phyloP scores from a whole-genome alignment of 2,113 vertebrate genomes.

The Lepidothrix coronata region DNA sequence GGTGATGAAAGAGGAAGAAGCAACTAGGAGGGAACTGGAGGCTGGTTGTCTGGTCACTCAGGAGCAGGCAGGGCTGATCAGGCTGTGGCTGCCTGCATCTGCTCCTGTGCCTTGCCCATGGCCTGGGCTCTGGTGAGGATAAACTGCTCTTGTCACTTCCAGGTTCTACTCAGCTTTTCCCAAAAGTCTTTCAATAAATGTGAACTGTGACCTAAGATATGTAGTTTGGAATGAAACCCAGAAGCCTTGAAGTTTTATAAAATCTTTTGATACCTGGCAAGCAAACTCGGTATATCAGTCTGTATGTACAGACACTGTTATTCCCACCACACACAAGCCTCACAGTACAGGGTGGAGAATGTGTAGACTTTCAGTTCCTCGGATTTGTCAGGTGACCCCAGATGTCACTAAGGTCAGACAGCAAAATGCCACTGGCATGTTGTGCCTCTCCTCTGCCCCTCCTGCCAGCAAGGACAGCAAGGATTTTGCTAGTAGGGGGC shows the following conservation, averaged over 20 bases:
- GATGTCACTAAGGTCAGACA: background rate
- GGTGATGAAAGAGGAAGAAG: background rate
- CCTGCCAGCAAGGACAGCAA: background rate
- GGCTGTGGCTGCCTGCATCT: accelerated
- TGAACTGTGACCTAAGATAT: background rate
- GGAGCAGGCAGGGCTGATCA: background rate
- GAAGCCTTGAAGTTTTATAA: background rate
- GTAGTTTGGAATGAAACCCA: background rate
- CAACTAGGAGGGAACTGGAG: accelerated
- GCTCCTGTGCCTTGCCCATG: background rate
- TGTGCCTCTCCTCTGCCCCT: background rate
- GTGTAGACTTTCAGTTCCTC: background rate
- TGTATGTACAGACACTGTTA: background rate
- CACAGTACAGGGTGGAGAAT: accelerated
- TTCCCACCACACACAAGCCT: accelerated
- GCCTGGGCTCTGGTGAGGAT: background rate
- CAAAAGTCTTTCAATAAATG: background rate
- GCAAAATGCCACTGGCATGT: background rate
- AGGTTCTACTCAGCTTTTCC: background rate
- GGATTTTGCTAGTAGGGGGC: accelerated
- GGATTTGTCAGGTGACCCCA: background rate
- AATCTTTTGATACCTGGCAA: background rate
- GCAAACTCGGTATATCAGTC: background rate
- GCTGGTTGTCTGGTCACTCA: background rate
- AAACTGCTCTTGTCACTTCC: background rate